Evolutionary conservation across 2,888 invertebrate genomes (phyloP), one percentile per base, ranked within the genome.

Genomic region (Cacoxenus indagator): DNA sequence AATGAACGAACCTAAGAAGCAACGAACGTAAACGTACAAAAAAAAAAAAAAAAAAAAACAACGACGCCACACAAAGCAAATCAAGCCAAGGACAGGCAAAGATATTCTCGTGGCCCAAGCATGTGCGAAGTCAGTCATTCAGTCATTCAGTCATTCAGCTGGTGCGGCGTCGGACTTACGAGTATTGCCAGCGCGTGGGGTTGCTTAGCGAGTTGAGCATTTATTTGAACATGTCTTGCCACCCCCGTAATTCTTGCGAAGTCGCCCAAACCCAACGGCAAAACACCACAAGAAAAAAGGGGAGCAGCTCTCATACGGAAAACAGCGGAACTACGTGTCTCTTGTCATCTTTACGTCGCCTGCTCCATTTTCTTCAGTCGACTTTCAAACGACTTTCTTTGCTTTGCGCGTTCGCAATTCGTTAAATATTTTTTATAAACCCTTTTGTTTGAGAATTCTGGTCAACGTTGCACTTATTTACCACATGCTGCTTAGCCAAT

Each of bases 351-450:
- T 37, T n/a, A 11, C 37, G 37, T 37, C 37, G 8, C 5, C 5
- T 5, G 8, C 37, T 37, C 14, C 37, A 1, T 37, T 14, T 37
- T 37, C 3, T 4, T 4, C 37, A 14, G 0, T 11, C 72, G 78
- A 78, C 78, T 78, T 78, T 78, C 76, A 78, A 78, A 78, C 76
- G 78, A 78, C 78, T 78, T 78, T 71, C 73, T 37, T 37, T 1
- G 37, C 37, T 37, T 37, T 37, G 37, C 37, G 2, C 37, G 14
- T 14, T 37, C 14, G 6, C n/a, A 19, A 26, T 27, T 55, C 11
- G 6, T 27, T 4, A 2, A 27, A 55, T 4, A 4, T 27, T 27
- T 27, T 37, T 37, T 37, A 14, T 37, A n/a, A n/a, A n/a, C n/a
- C n/a, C n/a, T n/a, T n/a, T n/a, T n/a, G n/a, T n/a, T n/a, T n/a